phyloP scores from a whole-genome alignment of 2,888 invertebrate species.

The Panorpa germanica region DNA sequence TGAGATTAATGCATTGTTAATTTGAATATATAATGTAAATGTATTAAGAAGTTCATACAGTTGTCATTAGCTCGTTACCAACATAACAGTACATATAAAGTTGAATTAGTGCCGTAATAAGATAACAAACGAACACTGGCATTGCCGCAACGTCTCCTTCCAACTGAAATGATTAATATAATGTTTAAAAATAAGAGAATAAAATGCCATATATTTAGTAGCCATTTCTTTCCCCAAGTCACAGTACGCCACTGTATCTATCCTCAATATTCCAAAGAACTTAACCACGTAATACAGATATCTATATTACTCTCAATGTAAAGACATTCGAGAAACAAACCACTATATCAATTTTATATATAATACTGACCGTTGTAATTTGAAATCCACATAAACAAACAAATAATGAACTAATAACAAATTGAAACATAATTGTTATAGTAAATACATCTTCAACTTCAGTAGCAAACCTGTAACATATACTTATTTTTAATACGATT shows the following conservation, averaged over 20 bases:
- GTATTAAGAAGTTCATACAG: not conserved
- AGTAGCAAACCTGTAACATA: not conserved
- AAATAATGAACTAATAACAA: not conserved
- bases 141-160: not conserved
- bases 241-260: too few relatives aligned
- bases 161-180: too few relatives aligned
- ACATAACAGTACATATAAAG: not conserved
- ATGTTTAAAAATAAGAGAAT: too few relatives aligned
- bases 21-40: too few relatives aligned
- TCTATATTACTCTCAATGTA: too few relatives aligned
- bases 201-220: too few relatives aligned
- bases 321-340: too few relatives aligned
- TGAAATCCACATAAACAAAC: slow-evolving; percentile 1
- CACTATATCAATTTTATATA: not conserved
- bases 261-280: too few relatives aligned
- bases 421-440: not conserved
- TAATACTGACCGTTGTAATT: not conserved
- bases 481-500: not conserved
- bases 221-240: too few relatives aligned
- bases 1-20: too few relatives aligned
- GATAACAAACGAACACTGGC: not conserved
- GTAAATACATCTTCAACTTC: not conserved
- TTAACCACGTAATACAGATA: too few relatives aligned
- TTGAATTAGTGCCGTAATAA: not conserved
- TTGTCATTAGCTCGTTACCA: not conserved